Evolutionary conservation across 2,113 vertebrate species (phyloP).

Genomic region (Podarcis muralis): DNA sequence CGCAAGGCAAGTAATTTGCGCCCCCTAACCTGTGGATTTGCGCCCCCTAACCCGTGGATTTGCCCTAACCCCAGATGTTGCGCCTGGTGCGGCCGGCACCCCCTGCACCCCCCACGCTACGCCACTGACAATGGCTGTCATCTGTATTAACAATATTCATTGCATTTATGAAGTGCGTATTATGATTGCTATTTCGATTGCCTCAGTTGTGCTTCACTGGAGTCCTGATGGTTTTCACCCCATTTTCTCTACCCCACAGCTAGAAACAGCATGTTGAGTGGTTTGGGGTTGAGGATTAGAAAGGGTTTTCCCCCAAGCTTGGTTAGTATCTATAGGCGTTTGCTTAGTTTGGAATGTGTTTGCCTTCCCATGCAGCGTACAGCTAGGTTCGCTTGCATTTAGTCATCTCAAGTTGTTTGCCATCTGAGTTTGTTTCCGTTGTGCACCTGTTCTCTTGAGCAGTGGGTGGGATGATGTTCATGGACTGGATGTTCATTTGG

Average conservation of each 20-base stretch:
- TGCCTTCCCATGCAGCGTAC: background rate
- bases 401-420: background rate
- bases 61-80: no score
- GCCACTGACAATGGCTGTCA: background rate
- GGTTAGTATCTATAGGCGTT: background rate
- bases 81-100: no score
- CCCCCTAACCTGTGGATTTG: no score
- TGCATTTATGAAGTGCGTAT: background rate
- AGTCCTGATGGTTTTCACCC: background rate
- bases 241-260: background rate
- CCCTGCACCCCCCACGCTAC: no score
- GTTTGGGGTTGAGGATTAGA: background rate
- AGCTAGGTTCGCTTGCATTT: background rate
- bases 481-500: background rate
- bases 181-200: background rate
- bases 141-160: no score
- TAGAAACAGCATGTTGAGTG: background rate
- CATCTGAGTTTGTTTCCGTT: background rate
- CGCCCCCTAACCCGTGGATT: no score
- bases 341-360: conserved; percentile 3
- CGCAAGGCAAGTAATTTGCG: no score
- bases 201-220: background rate
- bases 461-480: background rate
- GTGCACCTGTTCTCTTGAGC: background rate
- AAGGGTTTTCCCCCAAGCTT: background rate